phyloP scores from a whole-genome alignment of 2,888 invertebrate species.

The Exocentrus adspersus region DNA sequence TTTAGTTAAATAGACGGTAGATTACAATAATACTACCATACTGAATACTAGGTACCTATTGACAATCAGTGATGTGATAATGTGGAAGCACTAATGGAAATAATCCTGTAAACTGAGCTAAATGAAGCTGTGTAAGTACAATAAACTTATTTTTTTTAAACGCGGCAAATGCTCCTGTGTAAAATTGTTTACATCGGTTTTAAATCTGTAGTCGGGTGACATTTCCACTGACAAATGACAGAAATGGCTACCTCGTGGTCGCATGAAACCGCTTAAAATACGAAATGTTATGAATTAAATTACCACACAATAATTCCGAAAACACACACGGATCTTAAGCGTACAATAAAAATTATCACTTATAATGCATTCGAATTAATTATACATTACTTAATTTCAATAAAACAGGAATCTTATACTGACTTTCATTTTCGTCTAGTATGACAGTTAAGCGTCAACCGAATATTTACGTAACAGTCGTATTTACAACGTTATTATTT shows the following conservation, averaged over 20 bases:
- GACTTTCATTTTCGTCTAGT: conserved; percentile 54
- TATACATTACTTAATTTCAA: conserved; percentile 23
- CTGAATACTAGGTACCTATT: too few relatives aligned
- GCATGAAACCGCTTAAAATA: conserved; percentile 36
- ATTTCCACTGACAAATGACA: conserved; percentile 50
- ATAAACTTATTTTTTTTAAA: too few relatives aligned
- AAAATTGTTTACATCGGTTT: conserved; percentile 41
- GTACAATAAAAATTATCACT: not conserved
- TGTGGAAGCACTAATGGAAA: too few relatives aligned
- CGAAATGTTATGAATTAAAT: conserved; percentile 30
- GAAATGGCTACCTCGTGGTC: conserved; percentile 55
- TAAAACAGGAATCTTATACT: conserved; percentile 49
- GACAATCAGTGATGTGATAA: too few relatives aligned
- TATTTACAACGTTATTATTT: conserved; percentile 27
- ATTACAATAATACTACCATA: too few relatives aligned
- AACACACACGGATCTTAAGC: not conserved
- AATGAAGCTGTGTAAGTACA: too few relatives aligned
- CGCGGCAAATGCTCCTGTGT: too few relatives aligned
- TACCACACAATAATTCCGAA: not conserved
- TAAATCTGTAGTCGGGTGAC: conserved; percentile 29
- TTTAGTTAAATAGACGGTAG: too few relatives aligned
- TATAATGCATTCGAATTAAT: conserved; percentile 1
- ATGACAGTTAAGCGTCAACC: conserved; percentile 45
- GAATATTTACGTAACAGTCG: conserved; percentile 49
- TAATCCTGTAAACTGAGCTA: too few relatives aligned